These are phyloP conservation scores for Sarcophaga peregrina DNA, from an alignment of 1,140 invertebrate genomes.

Conservation along the genomic window DNA sequence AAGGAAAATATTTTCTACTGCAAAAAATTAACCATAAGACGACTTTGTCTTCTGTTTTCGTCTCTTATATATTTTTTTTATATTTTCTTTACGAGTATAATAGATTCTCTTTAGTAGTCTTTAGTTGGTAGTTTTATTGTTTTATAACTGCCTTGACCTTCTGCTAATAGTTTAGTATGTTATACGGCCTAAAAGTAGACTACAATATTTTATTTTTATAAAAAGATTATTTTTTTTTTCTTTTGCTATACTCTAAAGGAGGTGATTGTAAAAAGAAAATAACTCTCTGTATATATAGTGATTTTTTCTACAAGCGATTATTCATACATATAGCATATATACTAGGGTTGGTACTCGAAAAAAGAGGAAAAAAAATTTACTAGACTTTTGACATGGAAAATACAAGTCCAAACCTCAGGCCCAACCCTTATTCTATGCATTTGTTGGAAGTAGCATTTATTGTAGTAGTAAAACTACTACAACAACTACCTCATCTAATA, in stretches of 20 bases:
- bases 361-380: not conserved
- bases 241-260: not conserved
- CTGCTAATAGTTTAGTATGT: slow-evolving; percentile 18
- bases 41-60: too few species aligned
- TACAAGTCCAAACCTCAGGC: too few species aligned
- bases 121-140: not conserved
- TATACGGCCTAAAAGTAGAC: not conserved
- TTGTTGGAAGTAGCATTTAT: not conserved
- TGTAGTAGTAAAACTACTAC: not conserved
- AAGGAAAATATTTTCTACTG: too few species aligned
- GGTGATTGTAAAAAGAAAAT: not conserved
- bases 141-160: slow-evolving; percentile 21
- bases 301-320: too few species aligned
- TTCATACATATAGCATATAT: too few species aligned
- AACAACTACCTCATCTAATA: not conserved
- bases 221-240: not conserved
- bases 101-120: not conserved
- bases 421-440: too few species aligned
- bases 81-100: too few species aligned
- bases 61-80: too few species aligned
- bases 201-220: slow-evolving; percentile 9
- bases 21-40: too few species aligned
- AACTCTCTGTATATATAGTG: not conserved
- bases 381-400: slow-evolving; percentile 15
- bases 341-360: not conserved